A percentile compares a stretch with the other conserved stretches of the same genome.
Evolutionary conservation across 2,113 vertebrate species (phyloP).

Genomic region (Phaethon lepturus): DNA sequence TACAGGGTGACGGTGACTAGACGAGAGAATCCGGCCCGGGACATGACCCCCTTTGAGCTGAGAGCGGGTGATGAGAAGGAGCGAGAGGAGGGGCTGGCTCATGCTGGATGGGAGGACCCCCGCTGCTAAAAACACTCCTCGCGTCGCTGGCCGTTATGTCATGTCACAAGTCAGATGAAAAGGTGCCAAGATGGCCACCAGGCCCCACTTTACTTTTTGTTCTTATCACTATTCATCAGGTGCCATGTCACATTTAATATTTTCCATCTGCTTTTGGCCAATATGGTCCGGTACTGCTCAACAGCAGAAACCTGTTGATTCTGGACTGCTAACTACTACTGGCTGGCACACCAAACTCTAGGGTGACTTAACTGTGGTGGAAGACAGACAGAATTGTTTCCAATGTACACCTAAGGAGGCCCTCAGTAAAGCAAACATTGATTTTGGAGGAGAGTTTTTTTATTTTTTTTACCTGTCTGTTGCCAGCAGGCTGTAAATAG

Average conservation of each 20-base stretch:
- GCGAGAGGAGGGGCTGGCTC: not conserved
- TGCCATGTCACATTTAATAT: not conserved
- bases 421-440: conserved; percentile 83
- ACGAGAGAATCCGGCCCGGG: not conserved
- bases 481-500: conserved; percentile 79
- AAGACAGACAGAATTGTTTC: conserved; percentile 80
- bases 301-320: conserved; percentile 74
- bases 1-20: not conserved
- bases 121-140: not conserved
- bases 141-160: not conserved
- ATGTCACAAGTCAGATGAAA: not conserved
- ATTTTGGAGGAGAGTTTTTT: conserved; percentile 70
- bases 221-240: conserved; percentile 22
- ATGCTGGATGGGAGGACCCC: not conserved
- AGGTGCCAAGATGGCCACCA: not conserved
- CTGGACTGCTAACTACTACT: conserved; percentile 69
- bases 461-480: conserved; percentile 43
- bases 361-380: conserved; percentile 77
- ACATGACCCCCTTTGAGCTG: not conserved
- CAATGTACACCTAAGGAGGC: conserved; percentile 80
- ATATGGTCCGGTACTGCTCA: conserved; percentile 52
- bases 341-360: conserved; percentile 60
- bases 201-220: not conserved
- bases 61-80: not conserved
- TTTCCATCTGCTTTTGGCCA: conserved; percentile 51